phyloP scores from a whole-genome alignment of 2,888 invertebrate genomes.

The Dimorphilus gyrociliatus region DNA sequence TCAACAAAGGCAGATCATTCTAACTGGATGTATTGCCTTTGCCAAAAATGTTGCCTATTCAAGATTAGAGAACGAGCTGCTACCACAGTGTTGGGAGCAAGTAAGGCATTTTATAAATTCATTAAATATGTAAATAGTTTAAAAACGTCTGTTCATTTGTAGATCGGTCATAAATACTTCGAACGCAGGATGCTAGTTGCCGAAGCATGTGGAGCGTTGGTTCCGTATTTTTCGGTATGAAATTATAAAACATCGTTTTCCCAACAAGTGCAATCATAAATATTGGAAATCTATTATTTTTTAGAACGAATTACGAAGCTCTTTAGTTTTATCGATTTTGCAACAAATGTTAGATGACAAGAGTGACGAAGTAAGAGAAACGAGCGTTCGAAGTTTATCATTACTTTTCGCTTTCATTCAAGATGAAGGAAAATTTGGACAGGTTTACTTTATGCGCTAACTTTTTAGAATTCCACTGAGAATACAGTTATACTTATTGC shows the following conservation, averaged over 20 bases:
- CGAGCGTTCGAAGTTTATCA: slow-evolving; percentile 48
- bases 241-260: no score
- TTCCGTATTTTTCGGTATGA: slow-evolving; percentile 49
- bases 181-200: slow-evolving; percentile 52
- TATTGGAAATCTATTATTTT: slow-evolving; percentile 11
- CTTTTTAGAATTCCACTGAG: no score
- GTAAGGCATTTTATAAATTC: slow-evolving; percentile 12
- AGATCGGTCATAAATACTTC: slow-evolving; percentile 50
- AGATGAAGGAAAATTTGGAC: slow-evolving; percentile 49
- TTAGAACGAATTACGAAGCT: slow-evolving; percentile 48
- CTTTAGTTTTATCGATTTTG: slow-evolving; percentile 52
- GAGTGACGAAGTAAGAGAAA: slow-evolving; percentile 46
- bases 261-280: neutral
- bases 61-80: slow-evolving; percentile 49
- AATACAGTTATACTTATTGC: no score
- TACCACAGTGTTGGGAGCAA: slow-evolving; percentile 56
- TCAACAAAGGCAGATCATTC: slow-evolving; percentile 45
- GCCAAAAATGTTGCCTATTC: slow-evolving; percentile 39
- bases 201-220: slow-evolving; percentile 50
- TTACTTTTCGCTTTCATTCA: slow-evolving; percentile 48
- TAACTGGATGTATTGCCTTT: slow-evolving; percentile 40
- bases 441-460: slow-evolving; percentile 19
- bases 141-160: slow-evolving; percentile 8
- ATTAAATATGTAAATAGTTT: neutral
- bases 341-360: slow-evolving; percentile 56